Conservation (phyloP, 1,140 invertebrate genomes). For the Ladona fulva region DNA sequence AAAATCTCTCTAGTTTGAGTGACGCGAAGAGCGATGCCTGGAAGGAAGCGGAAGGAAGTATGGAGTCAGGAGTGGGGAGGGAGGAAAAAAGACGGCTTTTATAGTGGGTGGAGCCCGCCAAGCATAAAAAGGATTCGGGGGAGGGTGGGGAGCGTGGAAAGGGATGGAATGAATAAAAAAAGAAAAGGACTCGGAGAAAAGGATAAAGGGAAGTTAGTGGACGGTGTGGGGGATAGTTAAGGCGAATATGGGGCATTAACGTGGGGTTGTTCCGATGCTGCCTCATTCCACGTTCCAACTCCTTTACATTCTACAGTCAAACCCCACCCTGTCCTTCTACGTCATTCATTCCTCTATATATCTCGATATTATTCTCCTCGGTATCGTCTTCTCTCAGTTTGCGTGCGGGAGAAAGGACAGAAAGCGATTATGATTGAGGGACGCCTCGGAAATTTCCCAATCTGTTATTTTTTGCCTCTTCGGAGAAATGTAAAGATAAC, state of each 20-base stretch:
- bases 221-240: background rate
- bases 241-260: constrained; percentile 2
- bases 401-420: too few species aligned
- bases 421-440: too few species aligned
- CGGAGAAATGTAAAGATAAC: too few species aligned
- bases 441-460: too few species aligned
- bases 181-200: background rate
- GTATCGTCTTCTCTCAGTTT: background rate
- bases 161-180: background rate
- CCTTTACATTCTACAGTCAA: background rate
- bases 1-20: background rate
- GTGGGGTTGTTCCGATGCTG: background rate
- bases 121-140: background rate
- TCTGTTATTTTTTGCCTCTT: too few species aligned
- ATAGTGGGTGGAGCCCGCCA: background rate
- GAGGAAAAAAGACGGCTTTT: background rate
- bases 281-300: background rate
- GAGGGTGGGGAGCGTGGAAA: background rate
- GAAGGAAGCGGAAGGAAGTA: background rate
- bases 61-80: too few species aligned
- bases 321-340: background rate
- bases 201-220: background rate
- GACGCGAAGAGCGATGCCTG: background rate
- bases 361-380: background rate
- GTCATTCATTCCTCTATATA: background rate